Evolutionary conservation across 2,113 vertebrate genomes (phyloP), one percentile per base, ranked within the genome.

Genomic region (Thamnophis sirtalis): DNA sequence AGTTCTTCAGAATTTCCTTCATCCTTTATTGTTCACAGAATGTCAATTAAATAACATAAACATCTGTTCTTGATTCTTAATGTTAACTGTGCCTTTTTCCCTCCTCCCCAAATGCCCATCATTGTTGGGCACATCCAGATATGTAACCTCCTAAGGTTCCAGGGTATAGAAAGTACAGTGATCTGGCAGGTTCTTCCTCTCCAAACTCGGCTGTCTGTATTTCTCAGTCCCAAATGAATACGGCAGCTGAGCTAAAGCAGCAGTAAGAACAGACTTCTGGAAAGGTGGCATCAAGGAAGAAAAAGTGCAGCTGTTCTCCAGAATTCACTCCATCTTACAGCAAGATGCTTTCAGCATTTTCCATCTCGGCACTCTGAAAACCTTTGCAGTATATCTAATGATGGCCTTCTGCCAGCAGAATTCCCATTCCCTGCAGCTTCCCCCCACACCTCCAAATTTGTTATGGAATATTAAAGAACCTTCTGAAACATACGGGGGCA

Each of bases 21-120:
- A 84, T 5, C 24, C 26, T 56, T 89, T 49, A 56, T n/a, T n/a
- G 43, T 50, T 85, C 38, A 54, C 17, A 50, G 60, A 87, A 22
- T 84, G 38, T 49, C 54, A 89, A 63, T 43, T 85, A 92, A 89
- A 51, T 54, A 85, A 84, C 49, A 60, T 48, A 58, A 63, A 33
- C 13, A 85, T 84, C 58, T 63, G 22, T 22, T 89, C 19, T 51
- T 63, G 86, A 88, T 43, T 49, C 89, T 92, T 63, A 92, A 92
- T 54, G 28, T 51, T 49, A 80, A 73, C 21, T 26, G 15, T 60
- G 9, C 2, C 21, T 17, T 49, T 60, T 60, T 86, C 13, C 2
- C 85, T n/a, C 56, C 56, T 17, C 13, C 50, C 6, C n/a, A 73
- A 55, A 68, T 73, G 58, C 58, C 43, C 84, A 26, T 38, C 51